Percentiles rank a stretch among this genome's conserved stretches.
These are phyloP conservation scores for Thelaira solivaga DNA, from an alignment of 2,888 invertebrate genomes.

Conservation along the genomic window DNA sequence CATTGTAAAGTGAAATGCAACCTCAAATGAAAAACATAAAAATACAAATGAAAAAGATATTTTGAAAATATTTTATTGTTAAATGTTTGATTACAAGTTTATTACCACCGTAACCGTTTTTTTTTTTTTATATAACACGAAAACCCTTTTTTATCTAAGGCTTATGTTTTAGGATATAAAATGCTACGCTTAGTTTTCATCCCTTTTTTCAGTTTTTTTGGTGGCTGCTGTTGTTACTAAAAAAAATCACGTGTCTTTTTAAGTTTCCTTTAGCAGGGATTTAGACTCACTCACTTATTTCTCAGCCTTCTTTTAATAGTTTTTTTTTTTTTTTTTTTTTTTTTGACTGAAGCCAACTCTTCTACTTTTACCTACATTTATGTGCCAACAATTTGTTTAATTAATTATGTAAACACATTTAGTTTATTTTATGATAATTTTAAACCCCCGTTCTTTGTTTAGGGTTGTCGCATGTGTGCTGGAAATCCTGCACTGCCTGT, in stretches of 20 bases:
- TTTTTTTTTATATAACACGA: not conserved
- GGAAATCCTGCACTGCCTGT: not conserved
- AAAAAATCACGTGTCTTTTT: slow-evolving; percentile 50
- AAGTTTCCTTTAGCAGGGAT: not conserved
- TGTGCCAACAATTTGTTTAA: slow-evolving; percentile 67
- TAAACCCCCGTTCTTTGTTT: not conserved
- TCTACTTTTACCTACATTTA: too few species aligned
- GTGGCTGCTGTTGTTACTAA: not conserved
- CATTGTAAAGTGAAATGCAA: slow-evolving; percentile 33
- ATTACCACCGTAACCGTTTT: slow-evolving; percentile 65
- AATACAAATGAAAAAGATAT: slow-evolving; percentile 69
- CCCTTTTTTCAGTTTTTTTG: too few species aligned
- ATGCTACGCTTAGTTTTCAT: slow-evolving; percentile 14
- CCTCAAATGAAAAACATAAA: too few species aligned
- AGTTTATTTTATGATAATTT: slow-evolving; percentile 37
- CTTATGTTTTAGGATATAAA: not conserved
- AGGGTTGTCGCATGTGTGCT: not conserved
- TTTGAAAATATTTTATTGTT: slow-evolving; percentile 67
- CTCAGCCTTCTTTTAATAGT: slow-evolving; percentile 12
- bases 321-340: too few species aligned
- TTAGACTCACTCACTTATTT: not conserved
- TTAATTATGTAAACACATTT: slow-evolving; percentile 73
- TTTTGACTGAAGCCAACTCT: too few species aligned
- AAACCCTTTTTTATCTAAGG: slow-evolving; percentile 63
- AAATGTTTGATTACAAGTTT: slow-evolving; percentile 68